A percentile compares a stretch with the other conserved stretches of the same genome.
phyloP scores from a whole-genome alignment of 1,140 invertebrate species.

The Teleogryllus occipitalis region DNA sequence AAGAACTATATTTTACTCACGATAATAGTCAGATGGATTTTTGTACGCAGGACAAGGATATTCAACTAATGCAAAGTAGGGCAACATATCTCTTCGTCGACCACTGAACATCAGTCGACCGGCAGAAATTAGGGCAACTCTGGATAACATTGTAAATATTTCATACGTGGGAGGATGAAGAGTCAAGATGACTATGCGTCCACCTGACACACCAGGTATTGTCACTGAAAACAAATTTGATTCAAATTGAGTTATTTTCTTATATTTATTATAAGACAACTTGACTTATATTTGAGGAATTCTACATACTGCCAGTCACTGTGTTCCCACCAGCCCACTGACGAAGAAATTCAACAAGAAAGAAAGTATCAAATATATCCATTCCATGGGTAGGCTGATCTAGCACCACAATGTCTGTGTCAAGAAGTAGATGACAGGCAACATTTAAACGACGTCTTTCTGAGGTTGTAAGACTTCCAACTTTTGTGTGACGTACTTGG shows the following conservation, averaged over 20 bases:
- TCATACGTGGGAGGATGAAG: slow-evolving; percentile 91
- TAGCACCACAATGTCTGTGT: slow-evolving; percentile 73
- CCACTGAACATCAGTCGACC: slow-evolving; percentile 87
- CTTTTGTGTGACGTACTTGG: slow-evolving; percentile 69
- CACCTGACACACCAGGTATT: slow-evolving; percentile 27
- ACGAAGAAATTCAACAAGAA: slow-evolving; percentile 84
- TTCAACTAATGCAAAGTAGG: slow-evolving; percentile 87
- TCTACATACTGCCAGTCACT: neutral
- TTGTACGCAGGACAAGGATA: slow-evolving; percentile 93
- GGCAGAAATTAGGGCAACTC: slow-evolving; percentile 76
- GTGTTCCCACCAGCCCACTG: slow-evolving; percentile 63
- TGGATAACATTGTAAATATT: slow-evolving; percentile 88
- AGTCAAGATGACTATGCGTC: slow-evolving; percentile 80
- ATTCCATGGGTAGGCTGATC: slow-evolving; percentile 86
- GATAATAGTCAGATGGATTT: slow-evolving; percentile 92
- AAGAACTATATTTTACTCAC: slow-evolving; percentile 47
- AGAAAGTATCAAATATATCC: slow-evolving; percentile 95
- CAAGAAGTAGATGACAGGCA: slow-evolving; percentile 76
- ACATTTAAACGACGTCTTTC: slow-evolving; percentile 77
- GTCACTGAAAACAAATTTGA: neutral
- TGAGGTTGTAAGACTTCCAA: slow-evolving; percentile 70
- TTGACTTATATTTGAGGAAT: no score
- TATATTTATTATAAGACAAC: no score
- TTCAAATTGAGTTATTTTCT: no score
- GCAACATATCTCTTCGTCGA: slow-evolving; percentile 75